Conservation (phyloP, 2,888 invertebrate species). For the Ormyrus nitidulus region DNA sequence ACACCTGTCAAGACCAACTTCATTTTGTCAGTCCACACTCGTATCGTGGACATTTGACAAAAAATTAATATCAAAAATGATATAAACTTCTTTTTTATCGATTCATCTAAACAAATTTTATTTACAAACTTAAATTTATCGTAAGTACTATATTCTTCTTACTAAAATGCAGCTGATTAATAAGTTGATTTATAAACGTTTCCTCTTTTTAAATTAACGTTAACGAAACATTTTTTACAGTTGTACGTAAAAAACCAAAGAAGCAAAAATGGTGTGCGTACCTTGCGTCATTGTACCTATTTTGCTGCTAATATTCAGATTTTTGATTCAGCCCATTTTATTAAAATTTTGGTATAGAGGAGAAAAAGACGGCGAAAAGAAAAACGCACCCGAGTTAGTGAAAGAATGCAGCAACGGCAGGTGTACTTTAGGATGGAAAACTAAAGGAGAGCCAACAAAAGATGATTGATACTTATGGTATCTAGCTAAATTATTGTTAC, state of each 20-base stretch:
- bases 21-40: too few species aligned
- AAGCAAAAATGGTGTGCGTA: conserved; percentile 82
- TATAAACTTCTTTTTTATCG: too few species aligned
- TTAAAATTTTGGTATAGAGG: conserved; percentile 89
- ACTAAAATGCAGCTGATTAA: too few species aligned
- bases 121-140: too few species aligned
- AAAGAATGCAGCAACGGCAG: conserved; percentile 72
- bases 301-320: conserved; percentile 89
- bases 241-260: conserved; percentile 64
- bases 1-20: too few species aligned
- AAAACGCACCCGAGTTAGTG: conserved; percentile 64
- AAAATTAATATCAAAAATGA: too few species aligned
- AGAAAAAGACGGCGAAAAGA: conserved; percentile 75
- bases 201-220: not conserved
- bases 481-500: not conserved
- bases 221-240: not conserved
- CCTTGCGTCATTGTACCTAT: conserved; percentile 91
- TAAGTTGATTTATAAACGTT: not conserved
- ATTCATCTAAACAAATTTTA: too few species aligned
- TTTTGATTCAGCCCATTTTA: conserved; percentile 88
- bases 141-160: too few species aligned
- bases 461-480: conserved; percentile 54
- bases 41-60: too few species aligned
- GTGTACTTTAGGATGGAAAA: conserved; percentile 70
- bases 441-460: conserved; percentile 57